Evolutionary conservation across 2,797 vertebrate genomes (phyloP), one percentile per base, ranked within the genome.

Genomic region (Pelobates cultripes): DNA sequence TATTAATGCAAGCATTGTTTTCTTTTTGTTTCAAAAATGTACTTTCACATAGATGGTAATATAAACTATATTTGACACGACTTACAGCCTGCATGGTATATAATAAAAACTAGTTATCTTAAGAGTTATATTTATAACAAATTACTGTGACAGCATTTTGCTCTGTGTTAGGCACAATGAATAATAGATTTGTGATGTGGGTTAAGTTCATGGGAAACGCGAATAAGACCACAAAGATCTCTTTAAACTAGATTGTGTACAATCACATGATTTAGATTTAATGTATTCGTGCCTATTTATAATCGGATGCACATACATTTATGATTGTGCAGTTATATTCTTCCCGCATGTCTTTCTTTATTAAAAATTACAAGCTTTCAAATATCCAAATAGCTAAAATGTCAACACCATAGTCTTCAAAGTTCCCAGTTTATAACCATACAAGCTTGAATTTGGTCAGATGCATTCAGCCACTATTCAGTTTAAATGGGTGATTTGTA

Each of bases 191-290:
- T 10, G 78, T 47, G 47, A 13, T 61, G 57, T 66, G 68, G 53
- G 17, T 60, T 68, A 76, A 63, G 64, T 73, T 78, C 14, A 78
- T 83, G 81, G 70, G 75, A 83, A 78, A 28, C 13, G 41, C 45
- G 15, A 13, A 7, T 14, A 68, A 74, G 40, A 74, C 40, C 43
- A 78, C 81, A 78, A 74, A n/a, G 63, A 4, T 42, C 3, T 63
- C 53, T 60, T 82, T 73, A 77, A 68, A 7, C 9, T 68, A 73
- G 43, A n/a, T 55, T 67, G 53, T 68, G 6, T 78, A 60, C 15
- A 61, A 69, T 77, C 75, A 78, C 45, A 67, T 43, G 75, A 83
- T 43, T 73, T 51, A 43, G 7, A 78, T 28, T 60, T 69, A 14
- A 13, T 61, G 77, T 55, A 67, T 44, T 73, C 45, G 75, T 43